Conservation (phyloP, 1,140 invertebrate species). For the Sinonovacula constricta region DNA sequence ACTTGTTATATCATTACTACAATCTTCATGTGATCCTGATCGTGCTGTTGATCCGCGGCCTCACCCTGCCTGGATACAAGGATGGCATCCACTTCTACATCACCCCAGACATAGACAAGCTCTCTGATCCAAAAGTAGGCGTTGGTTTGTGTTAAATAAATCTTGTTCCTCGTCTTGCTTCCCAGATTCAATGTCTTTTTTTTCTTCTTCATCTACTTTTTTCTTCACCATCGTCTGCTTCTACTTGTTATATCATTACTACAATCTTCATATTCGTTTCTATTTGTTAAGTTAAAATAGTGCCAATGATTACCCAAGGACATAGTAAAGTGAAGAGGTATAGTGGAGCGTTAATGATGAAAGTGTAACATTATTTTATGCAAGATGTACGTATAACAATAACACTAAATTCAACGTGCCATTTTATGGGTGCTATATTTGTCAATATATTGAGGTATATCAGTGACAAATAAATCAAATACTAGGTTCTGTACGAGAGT, state of each 20-base stretch:
- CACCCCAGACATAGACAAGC: slow-evolving; percentile 67
- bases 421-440: no score
- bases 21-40: slow-evolving; percentile 74
- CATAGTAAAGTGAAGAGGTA: no score
- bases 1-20: neutral
- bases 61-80: slow-evolving; percentile 86
- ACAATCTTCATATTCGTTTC: slow-evolving; percentile 57
- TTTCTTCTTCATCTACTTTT: neutral
- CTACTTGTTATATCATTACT: neutral
- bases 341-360: no score
- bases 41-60: slow-evolving; percentile 76
- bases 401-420: no score
- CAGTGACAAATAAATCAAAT: no score
- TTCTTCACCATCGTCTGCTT: neutral
- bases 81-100: slow-evolving; percentile 88
- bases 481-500: no score
- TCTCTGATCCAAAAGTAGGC: slow-evolving; percentile 65
- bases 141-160: neutral
- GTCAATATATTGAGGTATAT: no score
- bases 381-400: no score
- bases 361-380: no score
- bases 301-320: no score
- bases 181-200: neutral
- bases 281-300: neutral
- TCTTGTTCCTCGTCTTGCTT: neutral